A percentile compares a stretch with the other conserved stretches of the same genome.
Conservation (phyloP, 2,113 vertebrate species). For the Natator depressus region DNA sequence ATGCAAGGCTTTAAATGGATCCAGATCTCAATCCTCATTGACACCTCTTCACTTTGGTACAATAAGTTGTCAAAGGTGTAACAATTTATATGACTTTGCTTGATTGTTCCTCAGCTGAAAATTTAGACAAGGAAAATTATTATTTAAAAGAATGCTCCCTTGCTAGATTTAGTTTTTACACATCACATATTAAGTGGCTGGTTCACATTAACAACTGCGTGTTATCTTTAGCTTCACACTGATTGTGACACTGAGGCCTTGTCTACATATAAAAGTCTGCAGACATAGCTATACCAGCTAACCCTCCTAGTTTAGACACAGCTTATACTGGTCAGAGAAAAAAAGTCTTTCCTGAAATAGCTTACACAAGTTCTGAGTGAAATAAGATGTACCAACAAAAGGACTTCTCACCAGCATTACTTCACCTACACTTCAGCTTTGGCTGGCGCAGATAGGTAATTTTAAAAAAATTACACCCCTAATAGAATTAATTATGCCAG, state of each 20-base stretch:
- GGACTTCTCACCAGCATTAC: neutral
- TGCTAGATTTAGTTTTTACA: neutral
- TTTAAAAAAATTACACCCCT: constrained; percentile 26
- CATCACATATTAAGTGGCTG: neutral
- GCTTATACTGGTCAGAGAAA: neutral
- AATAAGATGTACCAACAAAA: neutral
- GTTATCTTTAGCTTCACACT: neutral
- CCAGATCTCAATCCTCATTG: neutral
- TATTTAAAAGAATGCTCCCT: neutral
- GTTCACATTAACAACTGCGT: constrained; percentile 11
- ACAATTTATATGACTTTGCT: neutral
- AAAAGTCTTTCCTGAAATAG: neutral
- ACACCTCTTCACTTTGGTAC: neutral
- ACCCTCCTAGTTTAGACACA: neutral
- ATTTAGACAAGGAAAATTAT: neutral
- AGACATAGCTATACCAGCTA: neutral
- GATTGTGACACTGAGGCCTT: constrained; percentile 2
- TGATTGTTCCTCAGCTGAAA: constrained; percentile 11
- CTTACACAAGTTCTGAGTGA: neutral
- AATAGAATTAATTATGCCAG: constrained; percentile 12
- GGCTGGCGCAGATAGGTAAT: neutral
- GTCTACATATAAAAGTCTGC: neutral
- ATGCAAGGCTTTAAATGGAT: neutral
- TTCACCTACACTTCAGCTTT: neutral
- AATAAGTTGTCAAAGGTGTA: neutral